Evolutionary conservation across 1,140 invertebrate genomes (phyloP), one percentile per base, ranked within the genome.

Genomic region (Mercenaria mercenaria): DNA sequence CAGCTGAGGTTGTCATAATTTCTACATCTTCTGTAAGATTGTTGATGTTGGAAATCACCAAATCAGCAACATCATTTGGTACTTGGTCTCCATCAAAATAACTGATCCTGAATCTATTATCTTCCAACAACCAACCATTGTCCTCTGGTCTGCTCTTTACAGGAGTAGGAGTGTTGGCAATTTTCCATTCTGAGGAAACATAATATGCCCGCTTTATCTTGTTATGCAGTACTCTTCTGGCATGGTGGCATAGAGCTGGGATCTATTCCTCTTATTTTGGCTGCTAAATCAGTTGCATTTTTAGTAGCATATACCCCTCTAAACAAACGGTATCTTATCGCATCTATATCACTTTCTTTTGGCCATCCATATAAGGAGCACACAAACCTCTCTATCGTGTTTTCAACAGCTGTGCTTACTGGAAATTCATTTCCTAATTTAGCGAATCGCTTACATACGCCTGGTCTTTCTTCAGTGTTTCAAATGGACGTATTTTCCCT

Each of bases 41-140:
- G 43, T 47, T 47, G 18, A 18, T 10, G 18, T 47, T 18, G 8
- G 43, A 47, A 47, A 47, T 8, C 43, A 47, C 43, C 18, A 47
- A 47, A 47, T 47, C 43, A 18, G 18, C 83, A 87, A 90, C 37
- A 20, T 47, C 41, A 26, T 26, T 34, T 11, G 79, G 56, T 18
- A 81, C 13, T 37, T 81, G 79, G 15, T 52, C 47, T 26, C 79
- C 79, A 56, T 52, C 47, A 81, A 81, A 81, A 41, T 4, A 81
- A 34, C 56, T 34, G 13, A 81, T 56, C 29, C 26, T 29, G 56
- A n/a, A 81, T 20, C 26, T n/a, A n/a, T 32, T n/a, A 56, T 56
- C n/a, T 37, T n/a, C 23, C n/a, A 67, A 34, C 13, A 37, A 18
- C 79, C 76, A 89, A 41, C 82, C 37, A 43, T 47, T 41, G 43